A percentile compares a stretch with the other conserved stretches of the same genome.
These are phyloP conservation scores for Melinopterus prodromus DNA, from an alignment of 2,888 invertebrate genomes.

Conservation along the genomic window DNA sequence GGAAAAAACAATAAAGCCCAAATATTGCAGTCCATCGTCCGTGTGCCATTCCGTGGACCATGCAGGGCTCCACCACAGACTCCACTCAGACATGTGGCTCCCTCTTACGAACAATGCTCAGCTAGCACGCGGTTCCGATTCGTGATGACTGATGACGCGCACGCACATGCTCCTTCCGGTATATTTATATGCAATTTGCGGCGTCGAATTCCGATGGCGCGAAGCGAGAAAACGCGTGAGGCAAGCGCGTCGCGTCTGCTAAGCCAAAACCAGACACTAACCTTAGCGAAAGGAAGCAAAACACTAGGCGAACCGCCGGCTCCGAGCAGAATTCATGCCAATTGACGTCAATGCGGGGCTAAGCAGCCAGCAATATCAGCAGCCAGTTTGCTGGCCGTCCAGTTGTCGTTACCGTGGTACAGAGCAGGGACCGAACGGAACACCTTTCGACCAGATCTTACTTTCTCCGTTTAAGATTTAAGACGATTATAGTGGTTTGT, in stretches of 20 bases:
- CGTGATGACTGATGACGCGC: neutral
- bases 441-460: neutral
- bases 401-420: neutral
- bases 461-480: neutral
- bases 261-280: neutral
- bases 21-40: neutral
- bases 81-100: neutral
- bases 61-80: too few relatives aligned
- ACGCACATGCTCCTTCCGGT: neutral
- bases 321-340: neutral
- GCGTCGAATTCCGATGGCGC: neutral
- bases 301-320: constrained; percentile 4
- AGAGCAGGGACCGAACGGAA: neutral
- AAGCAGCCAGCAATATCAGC: neutral
- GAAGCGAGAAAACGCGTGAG: neutral
- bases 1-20: neutral
- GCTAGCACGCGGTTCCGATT: neutral
- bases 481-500: neutral
- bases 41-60: neutral
- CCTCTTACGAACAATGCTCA: neutral
- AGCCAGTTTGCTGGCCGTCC: neutral
- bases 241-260: neutral
- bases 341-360: neutral
- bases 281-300: neutral
- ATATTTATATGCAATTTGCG: neutral